Conservation (phyloP, 2,797 vertebrate species). For the Chelonia mydas region DNA sequence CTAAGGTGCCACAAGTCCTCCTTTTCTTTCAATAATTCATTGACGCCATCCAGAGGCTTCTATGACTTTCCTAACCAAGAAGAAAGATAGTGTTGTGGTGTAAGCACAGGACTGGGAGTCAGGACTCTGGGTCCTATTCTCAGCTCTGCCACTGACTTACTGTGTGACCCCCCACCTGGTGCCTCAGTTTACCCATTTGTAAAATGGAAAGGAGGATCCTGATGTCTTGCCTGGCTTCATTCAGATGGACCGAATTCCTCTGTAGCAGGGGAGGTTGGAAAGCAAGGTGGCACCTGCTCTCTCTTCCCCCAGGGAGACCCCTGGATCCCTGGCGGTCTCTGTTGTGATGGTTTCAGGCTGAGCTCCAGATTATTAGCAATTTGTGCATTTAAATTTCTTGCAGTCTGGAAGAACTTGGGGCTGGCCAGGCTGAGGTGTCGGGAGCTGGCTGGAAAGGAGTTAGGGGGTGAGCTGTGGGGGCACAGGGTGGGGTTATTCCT, state of each 20-base stretch:
- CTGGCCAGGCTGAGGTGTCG: neutral
- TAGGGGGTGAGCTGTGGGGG: neutral
- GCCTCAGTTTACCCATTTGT: neutral
- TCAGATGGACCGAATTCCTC: neutral
- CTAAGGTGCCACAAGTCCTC: too few relatives aligned
- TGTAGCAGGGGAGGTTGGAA: neutral
- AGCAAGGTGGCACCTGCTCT: neutral
- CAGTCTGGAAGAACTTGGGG: neutral
- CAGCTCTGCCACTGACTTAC: neutral
- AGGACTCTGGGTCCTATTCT: neutral
- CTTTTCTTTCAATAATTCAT: neutral
- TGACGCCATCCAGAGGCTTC: neutral
- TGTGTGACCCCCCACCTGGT: neutral
- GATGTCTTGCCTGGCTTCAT: neutral
- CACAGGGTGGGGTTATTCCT: neutral
- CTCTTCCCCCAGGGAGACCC: neutral
- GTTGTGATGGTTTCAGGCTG: too few relatives aligned
- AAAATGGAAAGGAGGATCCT: neutral
- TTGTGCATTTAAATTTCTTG: neutral
- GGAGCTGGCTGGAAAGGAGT: neutral
- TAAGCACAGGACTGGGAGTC: neutral
- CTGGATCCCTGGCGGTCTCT: neutral
- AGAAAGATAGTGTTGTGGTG: neutral
- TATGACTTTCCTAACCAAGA: neutral
- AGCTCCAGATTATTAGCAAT: neutral